Base-by-base conservation (phyloP, 2,113 vertebrate genomes). In the Pontoporia blainvillei region DNA sequence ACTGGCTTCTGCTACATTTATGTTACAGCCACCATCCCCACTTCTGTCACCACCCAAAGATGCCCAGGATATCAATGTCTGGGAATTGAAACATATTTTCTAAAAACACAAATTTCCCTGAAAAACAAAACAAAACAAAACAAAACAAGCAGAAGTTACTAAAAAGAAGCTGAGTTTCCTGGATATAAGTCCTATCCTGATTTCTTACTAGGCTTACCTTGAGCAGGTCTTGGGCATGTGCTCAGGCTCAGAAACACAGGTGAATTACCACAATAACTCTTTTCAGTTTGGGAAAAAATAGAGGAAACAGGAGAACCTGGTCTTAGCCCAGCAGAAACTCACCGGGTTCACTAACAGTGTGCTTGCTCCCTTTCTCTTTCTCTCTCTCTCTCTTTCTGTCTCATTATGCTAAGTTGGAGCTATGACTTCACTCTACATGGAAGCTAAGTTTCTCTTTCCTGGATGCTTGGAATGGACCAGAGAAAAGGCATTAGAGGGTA, bases 391-490 rank as follows among this genome's bases (percentile, higher is more conserved):
- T 92, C 72, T 34, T 29, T 75, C 73, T 52, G 73, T 97, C 98
- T 98, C 97, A 97, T 97, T 98, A 97, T 81, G 85, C 86, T 94
- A 98, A 97, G 92, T 97, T 89, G 96, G 93, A 98, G 95, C 90
- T 95, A 97, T 98, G 93, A 98, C 89, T 98, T 98, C 97, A 98
- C 96, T 98, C 92, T 97, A 94, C 94, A 54, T 92, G 93, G 94
- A 94, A 97, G 97, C 97, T 95, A 96, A 96, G 92, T 96, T 93
- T 93, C 90, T 98, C 96, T 97, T 97, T 96, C 23, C 95, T 97
- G 95, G 34, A 94, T 97, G 81, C 88, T 97, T 96, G 89, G 85
- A 95, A 95, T 85, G 89, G 85, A 91, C 93, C 67, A 67, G 59
- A 94, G 79, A 91, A 96, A 97, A 97, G 87, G 96, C 97, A 96